Percentiles rank a stretch among this genome's conserved stretches.
Evolutionary conservation across 2,797 vertebrate species (phyloP).

Genomic region (Tadarida brasiliensis): DNA sequence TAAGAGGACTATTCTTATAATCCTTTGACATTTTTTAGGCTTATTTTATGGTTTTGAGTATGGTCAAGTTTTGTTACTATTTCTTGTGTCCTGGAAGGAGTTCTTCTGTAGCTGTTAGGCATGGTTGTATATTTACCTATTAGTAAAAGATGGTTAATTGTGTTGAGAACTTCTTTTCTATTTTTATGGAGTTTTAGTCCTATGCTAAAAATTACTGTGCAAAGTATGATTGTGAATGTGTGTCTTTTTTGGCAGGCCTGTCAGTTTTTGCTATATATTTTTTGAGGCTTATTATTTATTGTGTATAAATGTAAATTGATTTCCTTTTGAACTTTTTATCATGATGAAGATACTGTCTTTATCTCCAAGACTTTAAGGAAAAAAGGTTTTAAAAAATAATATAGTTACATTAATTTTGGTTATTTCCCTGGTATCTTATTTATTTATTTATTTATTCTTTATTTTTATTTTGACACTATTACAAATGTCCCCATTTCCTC

Average conservation of each 20-base stretch:
- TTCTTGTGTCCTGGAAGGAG: background rate
- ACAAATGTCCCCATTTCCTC: background rate
- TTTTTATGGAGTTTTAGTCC: background rate
- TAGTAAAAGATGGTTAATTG: background rate
- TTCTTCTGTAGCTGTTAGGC: background rate
- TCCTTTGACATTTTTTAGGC: conserved; percentile 3
- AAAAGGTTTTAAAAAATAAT: background rate
- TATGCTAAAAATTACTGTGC: background rate
- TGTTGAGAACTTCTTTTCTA: background rate
- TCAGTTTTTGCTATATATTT: background rate
- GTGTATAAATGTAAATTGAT: background rate
- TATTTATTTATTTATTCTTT: background rate
- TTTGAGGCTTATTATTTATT: conserved; percentile 12
- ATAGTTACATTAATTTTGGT: conserved; percentile 9
- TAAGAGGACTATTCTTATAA: conserved; percentile 11
- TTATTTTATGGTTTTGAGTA: background rate
- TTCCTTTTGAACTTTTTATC: conserved; percentile 4
- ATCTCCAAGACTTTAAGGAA: conserved; percentile 6
- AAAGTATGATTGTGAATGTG: background rate
- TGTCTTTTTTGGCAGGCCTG: background rate
- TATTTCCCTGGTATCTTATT: background rate
- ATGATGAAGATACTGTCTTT: background rate
- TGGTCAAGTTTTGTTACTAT: background rate
- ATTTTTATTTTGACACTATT: background rate
- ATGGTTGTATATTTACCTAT: background rate